These are phyloP conservation scores for Mimumesa dahlbomi DNA, from an alignment of 2,888 invertebrate genomes.

Conservation along the genomic window DNA sequence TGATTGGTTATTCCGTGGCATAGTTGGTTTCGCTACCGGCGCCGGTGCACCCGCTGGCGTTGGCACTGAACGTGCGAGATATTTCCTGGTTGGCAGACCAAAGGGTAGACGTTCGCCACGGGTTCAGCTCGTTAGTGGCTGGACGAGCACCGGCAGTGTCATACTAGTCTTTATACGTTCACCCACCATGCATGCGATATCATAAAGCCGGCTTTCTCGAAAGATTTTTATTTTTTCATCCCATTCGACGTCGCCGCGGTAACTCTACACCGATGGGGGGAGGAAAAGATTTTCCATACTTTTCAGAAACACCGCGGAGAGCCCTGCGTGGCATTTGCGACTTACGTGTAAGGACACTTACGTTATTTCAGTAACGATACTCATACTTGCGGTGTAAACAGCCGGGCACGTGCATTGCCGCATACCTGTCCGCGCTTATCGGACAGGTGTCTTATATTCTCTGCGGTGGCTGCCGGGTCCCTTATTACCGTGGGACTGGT, in stretches of 20 bases:
- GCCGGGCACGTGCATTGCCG: conserved; percentile 25
- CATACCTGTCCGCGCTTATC: conserved; percentile 43
- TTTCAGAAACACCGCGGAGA: neutral
- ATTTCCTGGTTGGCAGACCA: conserved; percentile 71
- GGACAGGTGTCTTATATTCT: conserved; percentile 53
- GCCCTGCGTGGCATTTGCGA: conserved; percentile 1
- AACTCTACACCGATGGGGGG: neutral
- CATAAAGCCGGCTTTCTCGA: conserved; percentile 52
- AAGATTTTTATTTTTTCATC: conserved; percentile 4
- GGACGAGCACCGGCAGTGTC: conserved; percentile 55
- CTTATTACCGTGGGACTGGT: conserved; percentile 48
- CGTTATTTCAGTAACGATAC: conserved; percentile 22
- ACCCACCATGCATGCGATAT: conserved; percentile 59
- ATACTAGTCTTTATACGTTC: conserved; percentile 54
- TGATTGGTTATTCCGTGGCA: no score
- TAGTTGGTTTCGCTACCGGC: neutral
- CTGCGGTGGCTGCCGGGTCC: conserved; percentile 24
- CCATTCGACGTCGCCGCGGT: neutral
- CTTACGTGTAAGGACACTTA: conserved; percentile 16
- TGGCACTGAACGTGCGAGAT: conserved; percentile 51
- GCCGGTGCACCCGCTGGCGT: conserved; percentile 28
- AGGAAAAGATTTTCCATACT: neutral
- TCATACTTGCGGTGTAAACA: conserved; percentile 15
- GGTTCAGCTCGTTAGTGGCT: conserved; percentile 70
- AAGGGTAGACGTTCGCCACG: conserved; percentile 42